These are phyloP conservation scores for Brassicogethes aeneus DNA, from an alignment of 2,888 invertebrate genomes.

Conservation along the genomic window DNA sequence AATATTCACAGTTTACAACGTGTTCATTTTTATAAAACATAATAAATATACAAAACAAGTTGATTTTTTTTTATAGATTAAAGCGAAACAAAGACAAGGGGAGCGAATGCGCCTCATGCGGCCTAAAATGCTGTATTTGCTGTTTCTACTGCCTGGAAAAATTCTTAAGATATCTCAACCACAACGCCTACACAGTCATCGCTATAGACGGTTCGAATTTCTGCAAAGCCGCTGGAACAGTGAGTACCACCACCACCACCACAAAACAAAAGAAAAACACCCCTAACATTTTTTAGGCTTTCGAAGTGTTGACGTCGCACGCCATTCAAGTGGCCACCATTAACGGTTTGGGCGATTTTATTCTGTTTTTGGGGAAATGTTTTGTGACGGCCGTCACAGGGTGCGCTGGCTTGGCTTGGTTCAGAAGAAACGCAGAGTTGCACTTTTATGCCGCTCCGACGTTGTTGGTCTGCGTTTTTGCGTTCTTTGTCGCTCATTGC, in stretches of 20 bases:
- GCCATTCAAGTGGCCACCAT: constrained; percentile 83
- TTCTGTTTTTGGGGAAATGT: constrained; percentile 81
- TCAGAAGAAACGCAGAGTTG: constrained; percentile 62
- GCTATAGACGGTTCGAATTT: constrained; percentile 87
- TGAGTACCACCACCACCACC: constrained; percentile 41
- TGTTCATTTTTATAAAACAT: too few relatives aligned
- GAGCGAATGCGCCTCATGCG: constrained; percentile 65
- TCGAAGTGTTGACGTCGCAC: constrained; percentile 73
- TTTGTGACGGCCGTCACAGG: constrained; percentile 78
- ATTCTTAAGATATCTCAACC: constrained; percentile 85
- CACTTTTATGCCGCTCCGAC: constrained; percentile 83
- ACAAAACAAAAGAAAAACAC: too few relatives aligned
- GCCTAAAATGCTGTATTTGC: constrained; percentile 75
- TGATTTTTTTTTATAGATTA: constrained; percentile 50
- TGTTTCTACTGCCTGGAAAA: constrained; percentile 88
- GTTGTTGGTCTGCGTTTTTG: constrained; percentile 71
- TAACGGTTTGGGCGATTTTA: constrained; percentile 88
- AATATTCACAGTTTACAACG: too few relatives aligned
- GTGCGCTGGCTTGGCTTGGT: constrained; percentile 64
- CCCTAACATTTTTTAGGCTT: constrained; percentile 57
- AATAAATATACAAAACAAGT: too few relatives aligned
- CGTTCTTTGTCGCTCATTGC: constrained; percentile 89
- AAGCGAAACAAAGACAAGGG: constrained; percentile 60
- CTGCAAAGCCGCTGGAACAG: constrained; percentile 82
- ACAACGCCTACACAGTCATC: constrained; percentile 91